Base-by-base conservation (phyloP, 2,797 vertebrate genomes). In the Ctenosaura bakeri region DNA sequence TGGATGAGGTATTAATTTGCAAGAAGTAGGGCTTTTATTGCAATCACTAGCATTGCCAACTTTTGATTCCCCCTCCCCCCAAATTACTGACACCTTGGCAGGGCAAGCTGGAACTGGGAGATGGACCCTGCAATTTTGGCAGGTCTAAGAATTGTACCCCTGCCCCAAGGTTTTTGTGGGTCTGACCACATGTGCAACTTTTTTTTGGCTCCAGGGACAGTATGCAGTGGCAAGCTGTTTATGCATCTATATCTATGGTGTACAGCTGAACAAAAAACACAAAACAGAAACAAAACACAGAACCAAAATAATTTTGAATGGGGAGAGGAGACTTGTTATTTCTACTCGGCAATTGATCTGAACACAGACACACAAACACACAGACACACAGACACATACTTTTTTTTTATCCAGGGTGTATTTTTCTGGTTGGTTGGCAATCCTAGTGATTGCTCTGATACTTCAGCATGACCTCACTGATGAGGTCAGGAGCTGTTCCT, bases 401-500 rank as follows among this genome's bases (percentile, higher is more conserved):
- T 7, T 13, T 38, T 22, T 14, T 22, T 80, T 83, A 64, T 56
- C 50, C 22, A 74, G 84, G 20, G 22, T 20, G 6, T 50, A 46
- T n/a, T 74, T 88, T 74, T 35, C 54, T 89, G 80, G 38, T 88
- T 83, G 69, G 54, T 59, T 62, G 87, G 24, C 69, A 62, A 52
- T 35, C 32, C 62, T 69, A 52, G 59, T 35, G 66, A 83, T 83
- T 46, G 69, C 38, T 46, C 35, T n/a, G 29, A 59, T 50, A 42
- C 26, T 82, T 35, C 59, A 52, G 38, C 35, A n/a, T 56, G 87
- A 82, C 78, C 50, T 73, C 79, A 54, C 29, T 88, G 78, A 88
- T 82, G n/a, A 71, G 87, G 52, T 82, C 64, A 88, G 66, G 54
- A 74, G 9, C 35, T 73, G 14, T 38, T 88, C 52, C 38, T 71